Base-by-base conservation (phyloP, 2,888 invertebrate genomes). In the Caradrina kadenii region DNA sequence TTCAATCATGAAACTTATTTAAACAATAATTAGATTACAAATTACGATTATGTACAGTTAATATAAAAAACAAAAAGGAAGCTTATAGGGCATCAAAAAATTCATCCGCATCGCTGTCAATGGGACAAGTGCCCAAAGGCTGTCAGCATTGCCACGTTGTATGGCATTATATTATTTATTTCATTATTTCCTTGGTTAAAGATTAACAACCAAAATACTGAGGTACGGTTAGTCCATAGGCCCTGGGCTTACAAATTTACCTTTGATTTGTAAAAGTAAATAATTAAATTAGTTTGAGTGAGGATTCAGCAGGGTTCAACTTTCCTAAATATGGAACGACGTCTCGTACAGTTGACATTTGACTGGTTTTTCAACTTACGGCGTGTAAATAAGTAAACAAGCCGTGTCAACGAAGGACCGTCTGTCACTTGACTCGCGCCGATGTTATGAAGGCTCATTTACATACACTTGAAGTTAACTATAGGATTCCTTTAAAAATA, bases 371-470 rank as follows among this genome's bases (percentile, higher is more conserved):
- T 73, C 31, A 61, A 61, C 60, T 68, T 56, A 56, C 39, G 55
- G 17, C n/a, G 45, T 61, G 76, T 73, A 69, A 76, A 69, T 76
- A 73, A 52, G 73, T 75, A 73, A 73, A 73, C 50, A 75, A 73
- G 48, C 39, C 21, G 60, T 52, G 55, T 56, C 55, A 55, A 53
- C 21, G 21, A 60, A n/a, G 55, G 60, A 15, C 54, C 22, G 22
- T 49, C 35, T 54, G 17, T 42, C 54, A 65, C 45, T 66, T 50
- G 31, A 48, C 35, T 49, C 45, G 17, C 49, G 45, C 21, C 73
- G 64, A 39, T 21, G 35, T 15, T 50, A 2, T 45, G 1, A 39
- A 11, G 1, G 7, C 35, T 53, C n/a, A 22, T 39, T 21, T 49
- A 49, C 21, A 10, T 49, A 17, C 42, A 31, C 13, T 45, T 17